A percentile compares a stretch with the other conserved stretches of the same genome.
These are phyloP conservation scores for Diorhabda elongata DNA, from an alignment of 1,140 invertebrate genomes.

Conservation along the genomic window DNA sequence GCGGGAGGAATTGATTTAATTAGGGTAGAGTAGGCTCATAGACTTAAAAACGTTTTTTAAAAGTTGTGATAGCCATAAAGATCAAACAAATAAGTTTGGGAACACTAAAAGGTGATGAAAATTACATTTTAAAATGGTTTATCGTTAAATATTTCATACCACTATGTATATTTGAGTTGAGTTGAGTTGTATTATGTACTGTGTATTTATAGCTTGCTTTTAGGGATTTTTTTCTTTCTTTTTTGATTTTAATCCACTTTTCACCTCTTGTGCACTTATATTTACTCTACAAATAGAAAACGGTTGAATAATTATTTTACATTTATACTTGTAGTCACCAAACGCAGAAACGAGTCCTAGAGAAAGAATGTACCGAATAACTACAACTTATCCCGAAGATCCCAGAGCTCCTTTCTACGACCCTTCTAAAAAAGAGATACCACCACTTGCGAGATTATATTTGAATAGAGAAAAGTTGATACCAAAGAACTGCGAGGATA, in stretches of 20 bases:
- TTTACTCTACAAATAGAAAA: background rate
- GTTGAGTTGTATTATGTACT: no score
- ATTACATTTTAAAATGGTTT: no score
- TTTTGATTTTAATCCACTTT: background rate
- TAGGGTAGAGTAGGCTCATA: no score
- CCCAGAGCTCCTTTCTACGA: slow-evolving; percentile 89
- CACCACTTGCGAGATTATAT: slow-evolving; percentile 74
- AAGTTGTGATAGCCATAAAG: no score
- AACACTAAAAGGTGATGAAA: no score
- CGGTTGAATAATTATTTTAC: slow-evolving; percentile 9
- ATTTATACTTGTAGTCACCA: slow-evolving; percentile 61
- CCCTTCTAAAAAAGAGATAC: slow-evolving; percentile 65
- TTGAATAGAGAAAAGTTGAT: slow-evolving; percentile 69
- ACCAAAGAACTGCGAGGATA: slow-evolving; percentile 66
- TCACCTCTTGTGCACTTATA: background rate
- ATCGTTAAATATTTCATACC: no score
- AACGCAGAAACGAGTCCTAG: slow-evolving; percentile 81
- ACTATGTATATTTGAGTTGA: no score
- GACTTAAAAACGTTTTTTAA: no score
- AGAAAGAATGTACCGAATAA: slow-evolving; percentile 86
- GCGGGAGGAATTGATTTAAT: no score
- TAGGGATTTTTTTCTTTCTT: background rate
- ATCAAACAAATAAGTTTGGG: no score
- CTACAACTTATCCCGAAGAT: slow-evolving; percentile 80
- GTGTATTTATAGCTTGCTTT: no score